Evolutionary conservation across 2,888 invertebrate species (phyloP), one percentile per base, ranked within the genome.

Genomic region (Hecatera dysodea): DNA sequence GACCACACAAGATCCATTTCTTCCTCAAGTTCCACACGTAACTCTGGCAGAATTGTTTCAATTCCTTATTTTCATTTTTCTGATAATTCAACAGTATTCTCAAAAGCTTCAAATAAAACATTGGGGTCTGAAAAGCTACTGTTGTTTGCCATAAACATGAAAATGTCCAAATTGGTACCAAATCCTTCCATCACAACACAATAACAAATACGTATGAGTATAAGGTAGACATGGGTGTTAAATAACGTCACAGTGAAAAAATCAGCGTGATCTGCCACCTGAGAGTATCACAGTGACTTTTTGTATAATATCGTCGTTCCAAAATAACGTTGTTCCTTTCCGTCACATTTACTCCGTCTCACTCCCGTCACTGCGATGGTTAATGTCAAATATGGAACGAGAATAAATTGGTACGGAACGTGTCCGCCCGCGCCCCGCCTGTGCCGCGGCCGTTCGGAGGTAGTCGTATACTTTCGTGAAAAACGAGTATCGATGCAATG

Each of bases 291-390:
- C 61, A 55, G 67, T 62, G 67, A 67, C 62, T 62, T 55, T 67
- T 55, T 55, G 24, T 24, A 67, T 15, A 67, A 67, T 39, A 57
- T 5, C 42, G 29, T 52, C 60, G 60, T 67, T 53, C 53, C 67
- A 67, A 67, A 67, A 67, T 67, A 67, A 67, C 53, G 36, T 67
- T 67, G 67, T 67, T 67, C n/a, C 61, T 67, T 67, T 61, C 61
- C n/a, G 61, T 67, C 33, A 67, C 67, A 61, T 67, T 60, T 53
- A 67, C 60, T 61, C 44, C 67, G 67, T 61, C 46, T 67, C 61
- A 67, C 60, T 67, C 60, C 61, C 44, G 53, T 67, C 67, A 61
- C 67, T 60, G 42, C 67, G 60, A 67, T 60, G 59, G 65, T 65
- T 57, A 48, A 65, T 57, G 59, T 36, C 12, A 36, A 36, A 36